Evolutionary conservation across 2,113 vertebrate genomes (phyloP).

Genomic region (Lanius ludovicianus): DNA sequence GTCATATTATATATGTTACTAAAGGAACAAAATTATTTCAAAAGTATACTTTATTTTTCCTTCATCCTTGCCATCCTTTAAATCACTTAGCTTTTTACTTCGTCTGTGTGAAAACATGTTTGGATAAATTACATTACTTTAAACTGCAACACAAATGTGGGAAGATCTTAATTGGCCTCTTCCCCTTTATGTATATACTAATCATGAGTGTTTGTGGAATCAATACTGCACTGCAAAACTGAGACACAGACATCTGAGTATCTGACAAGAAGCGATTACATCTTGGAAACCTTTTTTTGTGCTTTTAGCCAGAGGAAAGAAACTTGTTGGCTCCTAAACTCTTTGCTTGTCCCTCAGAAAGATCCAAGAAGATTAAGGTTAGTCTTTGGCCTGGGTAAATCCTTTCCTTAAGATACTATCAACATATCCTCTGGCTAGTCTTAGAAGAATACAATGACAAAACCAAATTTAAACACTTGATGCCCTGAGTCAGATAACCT

Average conservation of each 20-base stretch:
- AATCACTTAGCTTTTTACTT: neutral
- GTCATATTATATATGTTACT: neutral
- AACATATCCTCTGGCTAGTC: neutral
- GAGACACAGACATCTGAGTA: neutral
- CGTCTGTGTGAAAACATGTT: neutral
- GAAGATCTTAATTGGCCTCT: neutral
- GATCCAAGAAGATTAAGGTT: neutral
- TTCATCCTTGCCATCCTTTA: neutral
- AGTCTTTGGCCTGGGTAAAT: neutral
- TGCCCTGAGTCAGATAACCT: neutral
- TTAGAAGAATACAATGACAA: neutral
- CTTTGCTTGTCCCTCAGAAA: neutral
- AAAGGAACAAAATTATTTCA: slow-evolving; percentile 34
- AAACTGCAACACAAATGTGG: neutral
- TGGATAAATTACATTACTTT: neutral
- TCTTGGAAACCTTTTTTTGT: neutral
- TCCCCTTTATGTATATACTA: neutral
- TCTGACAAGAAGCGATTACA: neutral
- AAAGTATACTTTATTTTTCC: neutral
- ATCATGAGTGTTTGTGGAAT: neutral
- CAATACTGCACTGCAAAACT: neutral
- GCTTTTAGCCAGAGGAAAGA: neutral
- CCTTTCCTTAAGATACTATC: neutral
- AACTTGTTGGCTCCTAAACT: neutral
- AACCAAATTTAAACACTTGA: slow-evolving; percentile 28